A percentile compares a stretch with the other conserved stretches of the same genome.
phyloP scores from a whole-genome alignment of 2,113 vertebrate species.

The Canis aureus region DNA sequence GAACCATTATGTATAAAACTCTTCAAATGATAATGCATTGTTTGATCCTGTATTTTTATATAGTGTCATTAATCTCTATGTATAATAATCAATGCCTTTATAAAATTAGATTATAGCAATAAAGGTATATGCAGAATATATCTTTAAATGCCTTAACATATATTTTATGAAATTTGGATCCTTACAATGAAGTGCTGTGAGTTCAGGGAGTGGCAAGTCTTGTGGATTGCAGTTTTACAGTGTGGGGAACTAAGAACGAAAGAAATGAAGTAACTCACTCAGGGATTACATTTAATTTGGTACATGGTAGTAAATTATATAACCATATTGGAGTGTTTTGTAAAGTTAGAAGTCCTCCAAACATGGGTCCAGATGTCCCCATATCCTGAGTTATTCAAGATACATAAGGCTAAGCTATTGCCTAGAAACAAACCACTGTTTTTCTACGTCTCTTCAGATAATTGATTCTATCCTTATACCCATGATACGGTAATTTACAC shows the following conservation, averaged over 20 bases:
- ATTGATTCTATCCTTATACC: background rate
- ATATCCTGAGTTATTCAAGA: background rate
- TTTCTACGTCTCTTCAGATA: background rate
- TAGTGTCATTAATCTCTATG: background rate
- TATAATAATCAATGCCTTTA: background rate
- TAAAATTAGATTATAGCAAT: background rate
- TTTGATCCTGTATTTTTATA: background rate
- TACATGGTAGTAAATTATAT: background rate
- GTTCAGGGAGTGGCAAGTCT: background rate
- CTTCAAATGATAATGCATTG: background rate
- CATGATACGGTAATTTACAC: background rate
- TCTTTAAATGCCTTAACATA: background rate
- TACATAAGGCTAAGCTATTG: background rate
- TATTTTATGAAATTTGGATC: background rate
- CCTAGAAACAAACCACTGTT: background rate
- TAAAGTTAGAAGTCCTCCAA: background rate
- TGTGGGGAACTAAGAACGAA: background rate
- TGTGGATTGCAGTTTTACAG: background rate
- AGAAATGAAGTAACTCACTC: background rate
- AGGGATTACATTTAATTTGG: background rate
- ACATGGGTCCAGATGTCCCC: background rate
- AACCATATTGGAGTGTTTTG: background rate
- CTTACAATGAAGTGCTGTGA: background rate
- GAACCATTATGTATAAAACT: background rate
- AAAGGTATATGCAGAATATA: background rate